Evolutionary conservation across 2,113 vertebrate genomes (phyloP).

Genomic region (Alligator mississippiensis): DNA sequence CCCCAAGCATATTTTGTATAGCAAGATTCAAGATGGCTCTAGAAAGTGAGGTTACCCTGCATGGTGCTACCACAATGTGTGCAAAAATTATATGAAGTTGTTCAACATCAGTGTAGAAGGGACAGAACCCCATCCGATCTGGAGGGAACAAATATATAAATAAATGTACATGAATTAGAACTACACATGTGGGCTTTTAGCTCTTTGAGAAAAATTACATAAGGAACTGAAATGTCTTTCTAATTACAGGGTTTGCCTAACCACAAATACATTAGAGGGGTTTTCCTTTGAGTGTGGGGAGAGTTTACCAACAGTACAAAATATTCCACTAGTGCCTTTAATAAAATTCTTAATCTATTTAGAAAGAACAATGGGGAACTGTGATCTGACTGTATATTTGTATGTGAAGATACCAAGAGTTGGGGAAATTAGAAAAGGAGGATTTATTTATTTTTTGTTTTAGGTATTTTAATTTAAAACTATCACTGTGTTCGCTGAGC

Average conservation of each 20-base stretch:
- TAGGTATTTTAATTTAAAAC: not conserved
- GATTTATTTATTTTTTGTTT: not conserved
- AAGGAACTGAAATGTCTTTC: not conserved
- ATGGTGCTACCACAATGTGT: too few relatives aligned
- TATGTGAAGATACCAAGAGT: not conserved
- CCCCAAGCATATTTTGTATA: too few relatives aligned
- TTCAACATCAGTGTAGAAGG: too few relatives aligned
- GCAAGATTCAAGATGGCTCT: too few relatives aligned
- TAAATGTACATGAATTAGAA: not conserved
- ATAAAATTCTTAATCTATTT: not conserved
- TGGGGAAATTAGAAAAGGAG: not conserved
- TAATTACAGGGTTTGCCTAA: not conserved
- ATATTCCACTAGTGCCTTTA: not conserved
- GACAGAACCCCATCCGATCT: too few relatives aligned
- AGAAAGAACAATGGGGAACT: not conserved
- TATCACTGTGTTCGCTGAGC: not conserved
- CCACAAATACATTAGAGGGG: not conserved
- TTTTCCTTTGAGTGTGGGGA: not conserved
- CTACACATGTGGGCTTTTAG: not conserved
- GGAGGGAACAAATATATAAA: not conserved
- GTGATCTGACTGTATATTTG: not conserved
- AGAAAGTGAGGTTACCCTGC: too few relatives aligned
- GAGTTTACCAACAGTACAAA: not conserved
- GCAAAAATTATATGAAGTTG: too few relatives aligned
- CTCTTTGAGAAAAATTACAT: not conserved